These are phyloP conservation scores for Clarias laeviceps DNA, from an alignment of 2,797 vertebrate species.

Conservation along the genomic window DNA sequence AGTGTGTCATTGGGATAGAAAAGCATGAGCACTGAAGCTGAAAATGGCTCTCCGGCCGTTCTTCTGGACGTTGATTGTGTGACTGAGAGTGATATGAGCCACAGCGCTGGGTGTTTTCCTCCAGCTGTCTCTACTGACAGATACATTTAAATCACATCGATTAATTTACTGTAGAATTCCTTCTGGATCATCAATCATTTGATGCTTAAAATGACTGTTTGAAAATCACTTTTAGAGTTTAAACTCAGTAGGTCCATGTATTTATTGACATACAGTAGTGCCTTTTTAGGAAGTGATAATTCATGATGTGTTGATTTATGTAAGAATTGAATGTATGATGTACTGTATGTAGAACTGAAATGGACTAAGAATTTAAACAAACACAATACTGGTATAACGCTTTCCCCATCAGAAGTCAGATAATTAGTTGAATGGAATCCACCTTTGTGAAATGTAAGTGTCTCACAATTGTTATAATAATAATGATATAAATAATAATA, in stretches of 20 bases:
- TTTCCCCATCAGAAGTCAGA: not conserved
- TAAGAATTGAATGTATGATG: not conserved
- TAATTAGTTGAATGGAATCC: not conserved
- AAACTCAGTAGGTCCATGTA: not conserved
- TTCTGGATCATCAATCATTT: constrained; percentile 40
- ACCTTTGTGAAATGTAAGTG: not conserved
- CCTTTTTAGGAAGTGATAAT: not conserved
- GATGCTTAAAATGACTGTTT: constrained; percentile 11
- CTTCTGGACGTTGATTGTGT: constrained; percentile 39
- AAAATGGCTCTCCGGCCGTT: constrained; percentile 40
- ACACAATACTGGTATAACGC: not conserved
- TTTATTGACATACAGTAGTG: too few relatives aligned
- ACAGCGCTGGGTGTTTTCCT: constrained; percentile 32
- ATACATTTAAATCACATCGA: constrained; percentile 45
- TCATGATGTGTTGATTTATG: not conserved
- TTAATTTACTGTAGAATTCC: constrained; percentile 50
- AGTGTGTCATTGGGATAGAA: constrained; percentile 27
- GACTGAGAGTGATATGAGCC: constrained; percentile 32
- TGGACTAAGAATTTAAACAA: not conserved
- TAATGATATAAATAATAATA: too few relatives aligned
- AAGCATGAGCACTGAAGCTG: constrained; percentile 52
- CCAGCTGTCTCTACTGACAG: constrained; percentile 39
- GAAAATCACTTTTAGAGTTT: not conserved
- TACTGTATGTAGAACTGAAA: not conserved
- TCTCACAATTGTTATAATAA: not conserved